phyloP scores from a whole-genome alignment of 2,113 vertebrate species.

The Ellobius talpinus region DNA sequence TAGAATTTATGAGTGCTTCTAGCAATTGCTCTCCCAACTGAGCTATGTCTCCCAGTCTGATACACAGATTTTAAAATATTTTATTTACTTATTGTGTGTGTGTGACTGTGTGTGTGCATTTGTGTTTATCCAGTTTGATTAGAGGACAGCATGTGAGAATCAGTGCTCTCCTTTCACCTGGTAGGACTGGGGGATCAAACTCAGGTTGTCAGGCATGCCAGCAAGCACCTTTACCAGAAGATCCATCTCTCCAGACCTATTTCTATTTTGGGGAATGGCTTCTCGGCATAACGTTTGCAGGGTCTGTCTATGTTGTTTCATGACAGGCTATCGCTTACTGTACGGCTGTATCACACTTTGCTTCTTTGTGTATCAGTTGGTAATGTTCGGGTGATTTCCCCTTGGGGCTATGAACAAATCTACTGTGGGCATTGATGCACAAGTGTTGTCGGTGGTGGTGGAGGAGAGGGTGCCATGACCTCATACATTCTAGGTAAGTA shows the following conservation, averaged over 20 bases:
- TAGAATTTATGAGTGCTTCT: background rate
- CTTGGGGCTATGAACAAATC: background rate
- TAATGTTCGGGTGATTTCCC: background rate
- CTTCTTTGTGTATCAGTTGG: background rate
- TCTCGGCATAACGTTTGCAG: background rate
- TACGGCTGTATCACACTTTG: background rate
- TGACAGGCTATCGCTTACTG: background rate
- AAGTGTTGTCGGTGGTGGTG: background rate
- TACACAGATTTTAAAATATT: background rate
- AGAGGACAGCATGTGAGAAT: background rate
- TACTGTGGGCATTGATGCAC: background rate
- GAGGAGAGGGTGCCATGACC: background rate
- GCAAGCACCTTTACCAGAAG: background rate
- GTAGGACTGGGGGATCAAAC: background rate
- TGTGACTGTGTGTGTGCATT: background rate
- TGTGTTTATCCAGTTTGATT: background rate
- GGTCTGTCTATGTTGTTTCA: background rate
- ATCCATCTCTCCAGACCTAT: background rate
- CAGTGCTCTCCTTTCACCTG: background rate
- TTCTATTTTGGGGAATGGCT: background rate
- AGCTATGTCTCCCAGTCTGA: background rate
- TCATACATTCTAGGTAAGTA: background rate
- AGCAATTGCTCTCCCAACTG: background rate
- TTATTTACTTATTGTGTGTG: background rate
- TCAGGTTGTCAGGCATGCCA: background rate